Base-by-base conservation (phyloP, 2,113 vertebrate genomes). In the Plestiodon gilberti region DNA sequence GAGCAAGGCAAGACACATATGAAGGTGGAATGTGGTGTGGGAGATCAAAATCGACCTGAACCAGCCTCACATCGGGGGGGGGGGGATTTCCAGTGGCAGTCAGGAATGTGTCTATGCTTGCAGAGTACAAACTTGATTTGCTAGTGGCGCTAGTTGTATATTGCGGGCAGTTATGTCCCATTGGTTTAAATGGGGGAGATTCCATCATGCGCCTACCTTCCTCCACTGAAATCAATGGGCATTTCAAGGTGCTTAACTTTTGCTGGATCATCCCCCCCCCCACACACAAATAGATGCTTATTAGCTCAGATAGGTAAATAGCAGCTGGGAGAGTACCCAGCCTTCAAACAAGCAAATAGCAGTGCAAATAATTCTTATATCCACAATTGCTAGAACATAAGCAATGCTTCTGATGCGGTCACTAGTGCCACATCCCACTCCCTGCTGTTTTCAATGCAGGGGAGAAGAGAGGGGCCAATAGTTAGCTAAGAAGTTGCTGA, bases 341-440 rank as follows among this genome's bases (percentile, higher is more conserved):
- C 38, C 88, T 71, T 78, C 40, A 84, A 85, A 40, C 0, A 48
- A 82, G 8, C 4, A 3, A 70, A 74, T 35, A 62, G 33, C 17
- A 73, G 67, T 30, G 38, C 17, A 71, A n/a, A 71, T 38, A 82
- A 82, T 82, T 4, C 73, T 83, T 83, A 83, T 74, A 83, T 59
- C 35, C 70, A 83, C 70, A 59, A 61, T 20, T 7, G 33, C 8
- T 59, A 62, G 71, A 81, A 35, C 23, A 11, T 4, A 73, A 57
- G 33, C 43, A 6, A 55, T 57, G 74, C 62, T 20, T 1, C 62
- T 59, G 30, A 5, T 79, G 71, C 35, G 23, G 1, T 43, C 1
- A 2, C 1, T 15, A 28, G 75, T 0, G 6, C 33, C 43, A 80
- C 73, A 57, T 55, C 55, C 57, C 13, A 25, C 4, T 18, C 18